Evolutionary conservation across 2,888 invertebrate species (phyloP).

Genomic region (Watsonalla cultraria): DNA sequence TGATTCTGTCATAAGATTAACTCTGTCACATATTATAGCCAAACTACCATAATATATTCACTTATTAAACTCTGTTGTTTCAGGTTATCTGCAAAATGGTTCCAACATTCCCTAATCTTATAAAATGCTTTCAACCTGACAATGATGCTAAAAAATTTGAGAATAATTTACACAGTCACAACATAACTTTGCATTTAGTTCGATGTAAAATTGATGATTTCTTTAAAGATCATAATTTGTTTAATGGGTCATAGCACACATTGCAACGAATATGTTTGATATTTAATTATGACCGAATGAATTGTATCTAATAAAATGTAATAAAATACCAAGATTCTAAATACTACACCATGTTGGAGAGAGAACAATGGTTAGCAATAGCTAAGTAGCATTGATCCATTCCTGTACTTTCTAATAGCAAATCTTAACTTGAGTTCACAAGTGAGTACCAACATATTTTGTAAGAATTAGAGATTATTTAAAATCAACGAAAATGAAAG

Average conservation of each 20-base stretch:
- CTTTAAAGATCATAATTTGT: conserved; percentile 77
- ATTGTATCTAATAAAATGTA: conserved; percentile 4
- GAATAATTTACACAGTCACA: conserved; percentile 56
- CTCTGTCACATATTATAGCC: no score
- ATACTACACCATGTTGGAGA: no score
- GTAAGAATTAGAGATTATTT: no score
- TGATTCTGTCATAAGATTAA: no score
- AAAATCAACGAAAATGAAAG: no score
- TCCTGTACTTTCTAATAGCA: no score
- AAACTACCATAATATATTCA: no score
- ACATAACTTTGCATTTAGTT: conserved; percentile 76
- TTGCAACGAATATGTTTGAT: conserved; percentile 8
- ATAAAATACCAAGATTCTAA: conserved; percentile 3
- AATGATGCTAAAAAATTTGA: conserved; percentile 53
- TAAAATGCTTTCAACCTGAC: conserved; percentile 68
- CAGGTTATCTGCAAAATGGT: conserved; percentile 82
- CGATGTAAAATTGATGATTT: conserved; percentile 80
- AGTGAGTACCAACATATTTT: no score
- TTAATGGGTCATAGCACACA: conserved; percentile 36
- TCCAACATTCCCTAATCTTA: conserved; percentile 78
- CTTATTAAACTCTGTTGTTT: conserved; percentile 22
- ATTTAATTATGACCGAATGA: conserved; percentile 8
- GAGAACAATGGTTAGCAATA: no score
- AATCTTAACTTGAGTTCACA: no score
- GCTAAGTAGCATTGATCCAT: no score